These are phyloP conservation scores for Hyposoter didymator DNA, from an alignment of 2,888 invertebrate species.

Conservation along the genomic window DNA sequence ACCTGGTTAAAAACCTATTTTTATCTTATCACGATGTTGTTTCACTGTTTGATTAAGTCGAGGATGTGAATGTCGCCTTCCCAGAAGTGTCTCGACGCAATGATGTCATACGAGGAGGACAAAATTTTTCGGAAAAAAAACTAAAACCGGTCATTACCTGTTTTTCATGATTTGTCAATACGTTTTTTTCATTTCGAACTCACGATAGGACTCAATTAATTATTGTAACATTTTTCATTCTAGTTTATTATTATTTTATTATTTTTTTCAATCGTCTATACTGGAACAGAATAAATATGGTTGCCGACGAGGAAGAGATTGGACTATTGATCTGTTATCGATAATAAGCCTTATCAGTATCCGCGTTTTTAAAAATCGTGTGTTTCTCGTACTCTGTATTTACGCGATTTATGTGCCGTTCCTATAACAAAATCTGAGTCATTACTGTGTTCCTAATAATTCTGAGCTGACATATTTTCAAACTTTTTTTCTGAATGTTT, in stretches of 20 bases:
- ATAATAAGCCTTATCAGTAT: constrained; percentile 34
- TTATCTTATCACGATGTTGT: constrained; percentile 75
- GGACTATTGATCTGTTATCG: constrained; percentile 25
- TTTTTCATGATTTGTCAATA: not conserved
- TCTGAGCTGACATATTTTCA: not conserved
- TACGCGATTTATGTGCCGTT: not conserved
- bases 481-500: not conserved
- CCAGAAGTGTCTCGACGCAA: constrained; percentile 38
- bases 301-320: not conserved
- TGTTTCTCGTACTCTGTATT: not conserved
- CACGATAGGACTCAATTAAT: not conserved
- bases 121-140: constrained; percentile 6
- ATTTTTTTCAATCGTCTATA: not conserved
- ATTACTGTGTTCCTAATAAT: not conserved
- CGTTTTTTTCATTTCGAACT: not conserved
- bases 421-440: not conserved
- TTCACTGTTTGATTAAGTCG: constrained; percentile 67
- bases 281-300: not conserved
- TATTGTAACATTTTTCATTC: not conserved
- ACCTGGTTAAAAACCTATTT: constrained; percentile 71
- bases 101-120: constrained; percentile 12
- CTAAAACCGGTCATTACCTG: not conserved
- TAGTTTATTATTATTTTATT: not conserved
- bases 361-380: not conserved
- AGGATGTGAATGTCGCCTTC: constrained; percentile 39